A percentile compares a stretch with the other conserved stretches of the same genome.
These are phyloP conservation scores for Sorex maritimensis DNA, from an alignment of 2,797 vertebrate species.

Conservation along the genomic window DNA sequence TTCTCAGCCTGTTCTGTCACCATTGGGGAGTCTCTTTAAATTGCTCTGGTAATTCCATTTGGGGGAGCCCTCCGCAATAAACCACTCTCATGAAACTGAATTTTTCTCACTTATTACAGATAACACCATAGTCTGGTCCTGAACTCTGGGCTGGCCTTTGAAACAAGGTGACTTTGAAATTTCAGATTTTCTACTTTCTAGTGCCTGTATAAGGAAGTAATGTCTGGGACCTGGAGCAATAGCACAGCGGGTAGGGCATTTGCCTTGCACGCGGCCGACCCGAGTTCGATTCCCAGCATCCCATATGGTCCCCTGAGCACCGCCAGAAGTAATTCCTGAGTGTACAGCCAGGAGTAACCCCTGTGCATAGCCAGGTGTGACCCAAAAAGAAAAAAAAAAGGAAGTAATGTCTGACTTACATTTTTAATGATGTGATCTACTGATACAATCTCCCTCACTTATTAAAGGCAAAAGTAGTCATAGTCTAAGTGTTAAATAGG, in stretches of 20 bases:
- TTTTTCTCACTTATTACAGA: slow-evolving; percentile 7
- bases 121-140: not conserved
- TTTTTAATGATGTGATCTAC: slow-evolving; percentile 1
- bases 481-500: slow-evolving; percentile 43
- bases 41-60: not conserved
- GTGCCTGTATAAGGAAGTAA: slow-evolving; percentile 10
- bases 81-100: not conserved
- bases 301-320: no score
- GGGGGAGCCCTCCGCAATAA: not conserved
- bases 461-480: slow-evolving; percentile 43
- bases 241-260: no score
- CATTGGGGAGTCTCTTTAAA: not conserved
- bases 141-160: not conserved
- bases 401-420: slow-evolving; percentile 10
- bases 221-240: not conserved
- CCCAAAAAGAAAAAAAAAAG: not conserved
- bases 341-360: no score
- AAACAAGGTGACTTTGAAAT: not conserved
- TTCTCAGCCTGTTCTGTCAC: not conserved
- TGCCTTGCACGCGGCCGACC: no score
- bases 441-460: not conserved
- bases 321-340: no score
- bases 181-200: not conserved
- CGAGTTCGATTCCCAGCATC: no score
- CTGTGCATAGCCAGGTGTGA: no score